Conservation (phyloP, 2,113 vertebrate species). For the Cromileptes altivelis region DNA sequence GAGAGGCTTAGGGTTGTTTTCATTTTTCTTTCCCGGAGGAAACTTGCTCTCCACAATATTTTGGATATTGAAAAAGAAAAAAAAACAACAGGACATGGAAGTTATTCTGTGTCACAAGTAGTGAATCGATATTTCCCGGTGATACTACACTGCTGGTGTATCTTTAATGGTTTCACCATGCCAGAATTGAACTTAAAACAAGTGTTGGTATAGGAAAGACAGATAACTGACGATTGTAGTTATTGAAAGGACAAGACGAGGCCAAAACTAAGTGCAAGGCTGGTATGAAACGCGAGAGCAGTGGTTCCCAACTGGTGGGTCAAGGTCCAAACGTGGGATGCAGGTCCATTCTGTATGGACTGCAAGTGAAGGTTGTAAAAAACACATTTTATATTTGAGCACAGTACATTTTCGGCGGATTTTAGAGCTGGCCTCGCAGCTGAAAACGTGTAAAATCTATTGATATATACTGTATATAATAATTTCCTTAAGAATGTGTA, state of each 20-base stretch:
- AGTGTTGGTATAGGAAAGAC: background rate
- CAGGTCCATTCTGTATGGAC: too few relatives aligned
- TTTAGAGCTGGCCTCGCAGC: too few relatives aligned
- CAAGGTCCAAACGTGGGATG: too few relatives aligned
- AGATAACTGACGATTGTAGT: too few relatives aligned
- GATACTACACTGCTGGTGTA: constrained; percentile 3
- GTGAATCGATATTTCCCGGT: constrained; percentile 36
- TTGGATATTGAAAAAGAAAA: constrained; percentile 4
- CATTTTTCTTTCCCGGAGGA: background rate
- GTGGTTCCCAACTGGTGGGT: too few relatives aligned
- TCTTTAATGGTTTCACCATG: constrained; percentile 7
- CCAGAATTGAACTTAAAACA: background rate
- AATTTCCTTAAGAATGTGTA: background rate
- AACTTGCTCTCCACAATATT: constrained; percentile 24
- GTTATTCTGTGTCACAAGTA: constrained; percentile 10
- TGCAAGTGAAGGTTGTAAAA: too few relatives aligned
- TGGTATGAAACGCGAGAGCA: too few relatives aligned
- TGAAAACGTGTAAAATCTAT: background rate
- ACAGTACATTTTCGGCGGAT: too few relatives aligned
- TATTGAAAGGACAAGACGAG: background rate
- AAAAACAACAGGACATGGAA: constrained; percentile 15
- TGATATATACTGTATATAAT: background rate
- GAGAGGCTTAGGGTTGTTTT: background rate
- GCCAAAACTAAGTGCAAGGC: too few relatives aligned
- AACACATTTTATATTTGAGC: too few relatives aligned